Percentiles rank a stretch among this genome's conserved stretches.
Evolutionary conservation across 2,113 vertebrate genomes (phyloP).

Genomic region (Delphinus delphis): DNA sequence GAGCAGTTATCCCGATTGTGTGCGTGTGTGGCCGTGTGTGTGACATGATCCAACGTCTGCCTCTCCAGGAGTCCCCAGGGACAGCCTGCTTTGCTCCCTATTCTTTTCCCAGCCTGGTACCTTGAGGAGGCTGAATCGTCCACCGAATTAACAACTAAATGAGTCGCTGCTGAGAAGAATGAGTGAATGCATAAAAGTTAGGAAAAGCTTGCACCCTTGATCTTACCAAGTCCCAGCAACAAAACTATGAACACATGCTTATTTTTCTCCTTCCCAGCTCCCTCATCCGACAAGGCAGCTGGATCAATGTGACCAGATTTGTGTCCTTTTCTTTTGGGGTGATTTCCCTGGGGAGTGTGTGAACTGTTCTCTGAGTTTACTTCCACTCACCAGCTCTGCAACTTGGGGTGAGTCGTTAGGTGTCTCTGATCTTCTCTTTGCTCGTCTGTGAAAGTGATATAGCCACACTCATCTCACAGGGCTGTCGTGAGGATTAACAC

Average conservation of each 20-base stretch:
- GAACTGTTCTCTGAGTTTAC: background rate
- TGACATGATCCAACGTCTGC: background rate
- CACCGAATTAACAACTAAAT: background rate
- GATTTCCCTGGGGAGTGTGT: background rate
- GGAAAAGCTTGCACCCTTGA: background rate
- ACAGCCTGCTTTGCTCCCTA: background rate
- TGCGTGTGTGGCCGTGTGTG: rapidly evolving
- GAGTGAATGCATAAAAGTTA: background rate
- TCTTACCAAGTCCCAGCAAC: background rate
- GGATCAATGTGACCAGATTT: rapidly evolving
- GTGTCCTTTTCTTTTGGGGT: background rate
- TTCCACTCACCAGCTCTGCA: background rate
- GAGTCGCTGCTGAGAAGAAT: background rate
- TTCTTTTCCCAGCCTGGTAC: background rate
- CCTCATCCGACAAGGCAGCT: rapidly evolving
- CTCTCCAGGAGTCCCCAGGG: rapidly evolving
- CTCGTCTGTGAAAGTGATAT: background rate
- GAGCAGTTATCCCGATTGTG: background rate
- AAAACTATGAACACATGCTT: rapidly evolving
- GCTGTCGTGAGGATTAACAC: background rate
- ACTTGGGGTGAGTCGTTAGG: background rate
- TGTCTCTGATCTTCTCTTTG: background rate
- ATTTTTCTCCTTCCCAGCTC: background rate
- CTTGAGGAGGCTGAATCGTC: too few relatives aligned
- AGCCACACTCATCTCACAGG: background rate